phyloP scores from a whole-genome alignment of 1,140 invertebrate genomes.

The Potamilus streckersoni region DNA sequence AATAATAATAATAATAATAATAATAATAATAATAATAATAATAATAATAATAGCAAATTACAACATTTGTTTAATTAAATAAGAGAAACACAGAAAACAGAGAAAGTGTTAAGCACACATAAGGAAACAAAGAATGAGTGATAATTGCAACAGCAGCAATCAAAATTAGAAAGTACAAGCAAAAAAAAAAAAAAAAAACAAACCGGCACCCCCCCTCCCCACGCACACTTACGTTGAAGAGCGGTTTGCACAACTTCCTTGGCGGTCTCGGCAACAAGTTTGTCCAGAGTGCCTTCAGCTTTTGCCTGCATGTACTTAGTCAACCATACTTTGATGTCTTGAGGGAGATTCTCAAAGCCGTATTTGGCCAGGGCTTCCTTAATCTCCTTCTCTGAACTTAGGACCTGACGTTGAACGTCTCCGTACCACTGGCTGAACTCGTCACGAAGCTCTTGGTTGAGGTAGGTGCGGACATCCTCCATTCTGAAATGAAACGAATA shows the following conservation, averaged over 20 bases:
- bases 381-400: conserved; percentile 11
- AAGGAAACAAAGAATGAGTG: too few relatives aligned
- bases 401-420: conserved; percentile 10
- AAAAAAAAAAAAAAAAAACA: too few relatives aligned
- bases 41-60: too few relatives aligned
- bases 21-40: too few relatives aligned
- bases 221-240: conserved; percentile 5
- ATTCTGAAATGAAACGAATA: too few relatives aligned
- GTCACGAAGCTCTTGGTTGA: not conserved
- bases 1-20: too few relatives aligned
- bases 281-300: not conserved
- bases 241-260: conserved; percentile 1
- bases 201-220: too few relatives aligned
- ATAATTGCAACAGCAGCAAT: too few relatives aligned
- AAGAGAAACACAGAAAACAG: too few relatives aligned
- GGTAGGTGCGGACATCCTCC: not conserved
- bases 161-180: too few relatives aligned
- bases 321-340: conserved; percentile 9
- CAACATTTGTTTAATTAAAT: too few relatives aligned
- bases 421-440: conserved; percentile 16
- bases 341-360: conserved; percentile 2
- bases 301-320: conserved; percentile 5
- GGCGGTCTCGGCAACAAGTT: conserved; percentile 10
- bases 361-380: not conserved
- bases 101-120: too few relatives aligned